Base-by-base conservation (phyloP, 2,888 invertebrate genomes). In the Heliconius aoede region DNA sequence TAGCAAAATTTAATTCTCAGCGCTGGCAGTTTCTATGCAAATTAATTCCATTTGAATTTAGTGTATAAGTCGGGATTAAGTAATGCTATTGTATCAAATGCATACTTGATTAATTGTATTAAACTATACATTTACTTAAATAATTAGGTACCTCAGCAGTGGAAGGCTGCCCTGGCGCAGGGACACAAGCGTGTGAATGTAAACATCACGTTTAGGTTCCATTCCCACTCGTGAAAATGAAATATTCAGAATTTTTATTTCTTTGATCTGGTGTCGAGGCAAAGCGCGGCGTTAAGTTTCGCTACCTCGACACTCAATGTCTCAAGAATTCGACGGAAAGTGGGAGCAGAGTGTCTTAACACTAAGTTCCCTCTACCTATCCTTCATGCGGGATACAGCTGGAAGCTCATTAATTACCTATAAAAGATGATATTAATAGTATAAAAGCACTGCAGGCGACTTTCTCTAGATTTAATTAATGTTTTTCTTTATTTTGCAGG, bases 1-100 rank as follows among this genome's bases (percentile, higher is more conserved):
- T 74, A 40, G 36, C 24, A n/a, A 58, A 67, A 67, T 74, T 74
- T 67, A 74, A 55, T 58, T 74, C 55, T 58, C 32, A 58, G 24
- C 24, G n/a, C 55, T 69, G 69, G 32, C 28, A 55, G 65, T 67
- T 55, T 73, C 58, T 73, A 74, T 74, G 73, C 67, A 73, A 73
- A 73, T 73, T 67, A 67, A 58, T 74, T 74, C 36, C 55, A 67
- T 74, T 65, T 67, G 58, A 36, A 65, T 67, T 73, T 74, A 74
- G 67, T 40, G 28, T 74, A 65, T 65, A 65, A 58, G 67, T 74
- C 67, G 65, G 67, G 73, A 69, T 68, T 69, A 32, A 30, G 69
- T 69, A 55, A 58, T 67, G 67, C 24, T 36, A 73, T 73, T 73
- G 51, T 64, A 65, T 55, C 32, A 55, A 26, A 64, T 51, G 51